These are phyloP conservation scores for Papilio helenus DNA, from an alignment of 1,140 invertebrate species.

Conservation along the genomic window DNA sequence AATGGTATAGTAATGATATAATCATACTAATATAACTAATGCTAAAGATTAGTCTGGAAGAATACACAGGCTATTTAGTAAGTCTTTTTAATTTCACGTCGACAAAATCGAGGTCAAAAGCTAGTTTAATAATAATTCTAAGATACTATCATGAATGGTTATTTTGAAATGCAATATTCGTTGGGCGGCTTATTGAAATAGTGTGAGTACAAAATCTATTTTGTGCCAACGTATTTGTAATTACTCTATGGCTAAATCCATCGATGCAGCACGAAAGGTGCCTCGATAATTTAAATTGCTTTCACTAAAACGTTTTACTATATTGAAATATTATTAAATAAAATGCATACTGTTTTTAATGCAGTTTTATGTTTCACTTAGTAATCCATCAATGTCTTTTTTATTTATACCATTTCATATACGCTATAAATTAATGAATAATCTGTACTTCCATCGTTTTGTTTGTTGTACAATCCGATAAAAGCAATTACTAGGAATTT, in stretches of 20 bases:
- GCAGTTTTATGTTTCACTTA: neutral
- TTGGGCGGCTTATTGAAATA: neutral
- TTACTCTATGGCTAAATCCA: slow-evolving; percentile 14
- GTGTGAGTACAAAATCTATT: slow-evolving; percentile 11
- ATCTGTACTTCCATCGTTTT: too few relatives aligned
- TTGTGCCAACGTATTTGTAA: neutral
- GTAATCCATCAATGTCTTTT: neutral
- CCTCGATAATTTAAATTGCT: slow-evolving; percentile 1
- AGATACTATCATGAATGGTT: neutral
- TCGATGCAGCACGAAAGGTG: neutral
- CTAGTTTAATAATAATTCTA: neutral
- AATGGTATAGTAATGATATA: too few relatives aligned
- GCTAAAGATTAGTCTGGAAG: too few relatives aligned
- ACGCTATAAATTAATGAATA: too few relatives aligned
- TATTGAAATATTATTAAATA: neutral
- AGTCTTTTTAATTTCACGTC: too few relatives aligned
- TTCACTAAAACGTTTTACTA: neutral
- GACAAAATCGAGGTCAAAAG: too few relatives aligned
- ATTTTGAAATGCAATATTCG: neutral
- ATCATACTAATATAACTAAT: too few relatives aligned
- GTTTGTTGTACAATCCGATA: too few relatives aligned
- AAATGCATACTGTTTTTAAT: neutral
- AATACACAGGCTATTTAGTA: too few relatives aligned
- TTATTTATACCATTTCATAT: too few relatives aligned
- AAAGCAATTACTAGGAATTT: too few relatives aligned